Conservation (phyloP, 2,888 invertebrate genomes). For the Drosophila formosana region DNA sequence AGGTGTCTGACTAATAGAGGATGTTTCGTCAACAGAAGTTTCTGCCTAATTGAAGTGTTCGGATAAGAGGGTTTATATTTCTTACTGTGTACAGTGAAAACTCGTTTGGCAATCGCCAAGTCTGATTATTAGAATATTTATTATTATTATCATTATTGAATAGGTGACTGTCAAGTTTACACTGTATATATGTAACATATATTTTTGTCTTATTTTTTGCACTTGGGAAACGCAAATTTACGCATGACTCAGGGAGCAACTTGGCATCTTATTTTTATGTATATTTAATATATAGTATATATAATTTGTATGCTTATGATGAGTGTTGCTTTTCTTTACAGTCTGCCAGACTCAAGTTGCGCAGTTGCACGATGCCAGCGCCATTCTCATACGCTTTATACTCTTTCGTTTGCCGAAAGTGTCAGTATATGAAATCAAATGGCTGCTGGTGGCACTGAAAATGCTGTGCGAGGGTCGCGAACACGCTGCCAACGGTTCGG, state of each 20-base stretch:
- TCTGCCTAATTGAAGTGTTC: too few species aligned
- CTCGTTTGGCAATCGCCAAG: too few species aligned
- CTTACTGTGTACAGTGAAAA: too few species aligned
- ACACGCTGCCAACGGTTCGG: constrained; percentile 29
- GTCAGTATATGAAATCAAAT: constrained; percentile 85
- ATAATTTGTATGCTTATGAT: neutral
- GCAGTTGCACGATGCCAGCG: constrained; percentile 89
- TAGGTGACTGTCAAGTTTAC: neutral
- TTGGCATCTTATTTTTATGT: constrained; percentile 14
- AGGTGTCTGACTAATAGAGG: too few species aligned
- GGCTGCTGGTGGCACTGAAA: constrained; percentile 90
- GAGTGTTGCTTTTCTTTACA: constrained; percentile 75
- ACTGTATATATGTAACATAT: neutral
- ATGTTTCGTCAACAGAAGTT: too few species aligned
- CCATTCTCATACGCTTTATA: constrained; percentile 89
- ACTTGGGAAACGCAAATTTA: constrained; percentile 40
- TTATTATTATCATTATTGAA: too few species aligned
- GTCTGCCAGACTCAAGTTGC: constrained; percentile 90
- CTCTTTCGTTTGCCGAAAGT: constrained; percentile 85
- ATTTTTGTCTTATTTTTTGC: constrained; percentile 2
- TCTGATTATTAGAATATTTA: too few species aligned
- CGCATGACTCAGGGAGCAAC: constrained; percentile 52
- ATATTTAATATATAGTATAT: constrained; percentile 6
- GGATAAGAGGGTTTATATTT: too few species aligned
- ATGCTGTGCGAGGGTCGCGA: constrained; percentile 88